Evolutionary conservation across 2,113 vertebrate species (phyloP).

Genomic region (Actenoides lindsayi): DNA sequence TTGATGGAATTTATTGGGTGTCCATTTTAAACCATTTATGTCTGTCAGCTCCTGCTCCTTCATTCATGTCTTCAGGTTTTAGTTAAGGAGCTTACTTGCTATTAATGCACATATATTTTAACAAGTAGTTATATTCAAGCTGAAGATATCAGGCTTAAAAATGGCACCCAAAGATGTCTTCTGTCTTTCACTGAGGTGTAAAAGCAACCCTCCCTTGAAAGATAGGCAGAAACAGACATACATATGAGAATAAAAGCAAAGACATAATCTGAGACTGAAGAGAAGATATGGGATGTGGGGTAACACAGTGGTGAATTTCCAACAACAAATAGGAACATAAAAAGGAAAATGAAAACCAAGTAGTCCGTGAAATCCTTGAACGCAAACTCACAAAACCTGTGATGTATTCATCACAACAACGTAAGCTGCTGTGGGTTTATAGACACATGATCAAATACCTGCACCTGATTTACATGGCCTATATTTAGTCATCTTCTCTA

Average conservation of each 20-base stretch:
- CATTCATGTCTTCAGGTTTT: background rate
- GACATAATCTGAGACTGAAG: background rate
- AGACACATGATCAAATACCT: background rate
- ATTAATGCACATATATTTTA: accelerated
- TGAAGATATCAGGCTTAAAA: background rate
- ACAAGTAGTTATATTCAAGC: background rate
- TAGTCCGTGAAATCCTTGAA: background rate
- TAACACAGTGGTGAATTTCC: accelerated
- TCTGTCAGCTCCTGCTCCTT: background rate
- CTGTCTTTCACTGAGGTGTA: accelerated
- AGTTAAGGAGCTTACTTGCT: background rate
- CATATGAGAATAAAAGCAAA: accelerated
- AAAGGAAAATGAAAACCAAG: background rate
- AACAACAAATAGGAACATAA: background rate
- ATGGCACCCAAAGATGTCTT: background rate
- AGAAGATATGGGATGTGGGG: accelerated
- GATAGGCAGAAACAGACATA: background rate
- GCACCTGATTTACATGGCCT: background rate
- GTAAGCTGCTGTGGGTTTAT: background rate
- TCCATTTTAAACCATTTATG: background rate
- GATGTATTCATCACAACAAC: background rate
- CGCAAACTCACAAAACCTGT: background rate
- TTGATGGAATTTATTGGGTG: background rate
- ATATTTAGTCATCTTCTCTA: background rate
- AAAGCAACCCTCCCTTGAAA: background rate